These are phyloP conservation scores for Pseudorasbora parva DNA, from an alignment of 2,113 vertebrate species.

Conservation along the genomic window DNA sequence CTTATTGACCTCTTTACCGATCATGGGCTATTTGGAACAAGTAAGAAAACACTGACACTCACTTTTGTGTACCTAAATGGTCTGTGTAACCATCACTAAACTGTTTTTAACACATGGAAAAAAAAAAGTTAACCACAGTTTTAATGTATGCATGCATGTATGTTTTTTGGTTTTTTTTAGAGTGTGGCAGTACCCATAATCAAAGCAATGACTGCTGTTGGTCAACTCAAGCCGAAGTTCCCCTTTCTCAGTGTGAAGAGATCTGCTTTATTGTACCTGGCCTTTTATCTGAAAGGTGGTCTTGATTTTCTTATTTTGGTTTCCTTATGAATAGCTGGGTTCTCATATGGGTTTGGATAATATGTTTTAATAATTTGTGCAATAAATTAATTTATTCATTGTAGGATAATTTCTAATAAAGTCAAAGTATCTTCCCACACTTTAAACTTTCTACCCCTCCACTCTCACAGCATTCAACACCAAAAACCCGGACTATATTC, in stretches of 20 bases:
- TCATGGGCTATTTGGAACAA: conserved; percentile 93
- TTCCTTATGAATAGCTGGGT: background rate
- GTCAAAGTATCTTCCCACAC: background rate
- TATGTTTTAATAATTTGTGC: background rate
- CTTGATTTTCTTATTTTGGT: background rate
- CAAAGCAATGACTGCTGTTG: conserved; percentile 90
- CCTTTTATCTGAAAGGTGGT: conserved; percentile 92
- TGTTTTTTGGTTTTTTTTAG: conserved; percentile 72
- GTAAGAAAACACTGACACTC: conserved; percentile 61
- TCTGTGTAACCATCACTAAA: background rate
- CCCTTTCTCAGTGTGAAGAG: conserved; percentile 85
- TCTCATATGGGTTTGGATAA: background rate
- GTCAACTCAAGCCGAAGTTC: conserved; percentile 91
- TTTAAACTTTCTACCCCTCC: background rate
- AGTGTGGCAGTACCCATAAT: conserved; percentile 85
- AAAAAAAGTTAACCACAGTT: background rate
- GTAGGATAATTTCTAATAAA: background rate
- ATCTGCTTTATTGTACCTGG: conserved; percentile 86
- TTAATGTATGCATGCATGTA: no score
- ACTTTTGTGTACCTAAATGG: background rate
- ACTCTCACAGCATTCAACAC: conserved; percentile 83
- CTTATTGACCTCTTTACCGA: conserved; percentile 85
- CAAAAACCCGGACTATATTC: conserved; percentile 72
- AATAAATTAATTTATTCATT: background rate
- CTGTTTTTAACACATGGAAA: background rate